These are phyloP conservation scores for Drosophila nasuta DNA, from an alignment of 1,140 invertebrate species.

Conservation along the genomic window DNA sequence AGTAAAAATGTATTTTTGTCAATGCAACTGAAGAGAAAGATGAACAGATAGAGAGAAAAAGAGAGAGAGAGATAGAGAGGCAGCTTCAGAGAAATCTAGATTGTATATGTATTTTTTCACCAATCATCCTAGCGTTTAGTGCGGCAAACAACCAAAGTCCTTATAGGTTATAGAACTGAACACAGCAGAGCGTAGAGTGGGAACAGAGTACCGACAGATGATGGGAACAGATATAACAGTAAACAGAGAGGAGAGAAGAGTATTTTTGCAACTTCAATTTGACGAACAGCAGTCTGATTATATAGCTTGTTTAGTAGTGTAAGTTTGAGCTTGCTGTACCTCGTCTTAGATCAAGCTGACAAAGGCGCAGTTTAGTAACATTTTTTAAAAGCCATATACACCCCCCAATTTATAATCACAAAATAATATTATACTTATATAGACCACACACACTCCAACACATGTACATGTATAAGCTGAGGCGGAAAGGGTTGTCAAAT, in stretches of 20 bases:
- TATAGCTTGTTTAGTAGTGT: conserved; percentile 38
- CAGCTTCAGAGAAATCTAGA: conserved; percentile 56
- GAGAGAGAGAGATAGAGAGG: conserved; percentile 13
- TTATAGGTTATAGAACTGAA: conserved; percentile 74
- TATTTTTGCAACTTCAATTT: conserved; percentile 68
- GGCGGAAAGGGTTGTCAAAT: conserved; percentile 4
- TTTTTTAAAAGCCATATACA: conserved; percentile 70
- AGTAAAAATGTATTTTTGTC: conserved; percentile 46
- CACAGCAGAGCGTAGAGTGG: conserved; percentile 38
- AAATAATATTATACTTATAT: conserved; percentile 24
- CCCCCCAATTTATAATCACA: conserved; percentile 33
- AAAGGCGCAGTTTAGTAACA: conserved; percentile 44
- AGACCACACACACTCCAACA: conserved; percentile 9
- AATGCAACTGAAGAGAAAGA: neutral
- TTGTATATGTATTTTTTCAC: conserved; percentile 76
- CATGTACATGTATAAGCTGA: conserved; percentile 16
- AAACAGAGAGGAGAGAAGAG: neutral
- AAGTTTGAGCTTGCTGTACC: conserved; percentile 64
- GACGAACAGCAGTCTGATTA: conserved; percentile 64
- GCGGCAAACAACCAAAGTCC: conserved; percentile 82
- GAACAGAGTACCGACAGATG: conserved; percentile 23
- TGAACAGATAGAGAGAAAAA: too few species aligned
- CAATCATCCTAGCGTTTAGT: conserved; percentile 81
- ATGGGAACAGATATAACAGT: neutral
- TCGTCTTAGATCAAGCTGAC: conserved; percentile 20